Percentiles rank a stretch among this genome's conserved stretches.
Conservation (phyloP, 2,888 invertebrate genomes). For the Galerucella calmariensis region DNA sequence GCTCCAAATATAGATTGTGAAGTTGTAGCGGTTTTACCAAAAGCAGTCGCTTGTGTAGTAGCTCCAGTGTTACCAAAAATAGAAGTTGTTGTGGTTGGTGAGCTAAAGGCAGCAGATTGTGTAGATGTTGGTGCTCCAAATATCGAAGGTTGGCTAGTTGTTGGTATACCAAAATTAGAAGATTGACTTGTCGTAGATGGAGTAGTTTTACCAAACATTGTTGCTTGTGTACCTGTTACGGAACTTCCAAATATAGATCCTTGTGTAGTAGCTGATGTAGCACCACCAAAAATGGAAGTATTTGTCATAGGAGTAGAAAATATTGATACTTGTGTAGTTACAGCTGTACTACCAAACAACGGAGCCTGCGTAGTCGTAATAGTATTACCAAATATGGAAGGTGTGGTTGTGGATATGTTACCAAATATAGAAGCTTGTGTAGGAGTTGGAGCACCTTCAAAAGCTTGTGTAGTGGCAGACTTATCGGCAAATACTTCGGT, state of each 20-base stretch:
- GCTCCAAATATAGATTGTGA: constrained; percentile 31
- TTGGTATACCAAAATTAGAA: constrained; percentile 19
- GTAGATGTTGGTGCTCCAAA: constrained; percentile 24
- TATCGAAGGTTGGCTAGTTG: constrained; percentile 34
- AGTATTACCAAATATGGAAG: constrained; percentile 20
- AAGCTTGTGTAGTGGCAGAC: constrained; percentile 42
- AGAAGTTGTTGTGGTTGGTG: constrained; percentile 3
- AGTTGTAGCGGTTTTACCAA: constrained; percentile 32
- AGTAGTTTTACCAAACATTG: constrained; percentile 21
- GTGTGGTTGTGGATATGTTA: constrained; percentile 29
- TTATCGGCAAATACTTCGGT: constrained; percentile 5
- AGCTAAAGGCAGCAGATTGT: constrained; percentile 22
- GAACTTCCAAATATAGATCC: constrained; percentile 41
- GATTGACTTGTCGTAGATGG: constrained; percentile 14
- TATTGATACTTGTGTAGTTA: constrained; percentile 1
- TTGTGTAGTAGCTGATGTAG: constrained; percentile 32
- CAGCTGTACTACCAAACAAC: constrained; percentile 16
- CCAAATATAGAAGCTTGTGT: constrained; percentile 20
- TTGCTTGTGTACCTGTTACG: constrained; percentile 14
- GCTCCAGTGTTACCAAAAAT: constrained; percentile 16
- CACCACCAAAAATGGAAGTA: constrained; percentile 36
- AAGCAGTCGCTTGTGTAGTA: constrained; percentile 19
- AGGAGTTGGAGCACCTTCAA: constrained; percentile 45
- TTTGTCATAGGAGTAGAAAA: constrained; percentile 11
- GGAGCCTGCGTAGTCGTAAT: constrained; percentile 10